Evolutionary conservation across 92 coral and sea anemone species (phyloP), one percentile per base, ranked within the genome.

Genomic region (Parazoanthus swiftii): DNA sequence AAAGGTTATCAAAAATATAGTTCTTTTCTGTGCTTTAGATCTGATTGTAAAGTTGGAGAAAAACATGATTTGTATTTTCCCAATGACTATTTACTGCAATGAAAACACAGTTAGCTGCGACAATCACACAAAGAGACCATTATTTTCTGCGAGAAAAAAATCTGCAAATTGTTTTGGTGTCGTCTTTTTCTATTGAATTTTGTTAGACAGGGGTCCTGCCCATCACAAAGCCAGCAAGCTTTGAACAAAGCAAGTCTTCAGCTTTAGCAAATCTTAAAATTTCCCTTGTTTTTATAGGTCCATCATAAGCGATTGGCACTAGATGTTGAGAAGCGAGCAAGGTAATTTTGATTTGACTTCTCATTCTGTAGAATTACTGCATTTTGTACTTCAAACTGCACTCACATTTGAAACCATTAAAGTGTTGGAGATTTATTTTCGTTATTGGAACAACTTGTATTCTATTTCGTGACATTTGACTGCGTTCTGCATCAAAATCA

Each of bases 271-370:
- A 29, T 50, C 82, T 79, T 21, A 79, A 33, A 8, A 11, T 46
- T 42, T 73, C 67, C 5, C n/a, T 26, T 68, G 63, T 82, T 63
- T 59, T 35, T 82, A n/a, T 70, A 82, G 86, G 76, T 82, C 44
- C 66, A 23, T 82, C 77, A 15, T 44, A 66, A 82, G 76, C 67
- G 86, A 66, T 82, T 82, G 86, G 65, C 86, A 26, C 75, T 82
- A 39, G 70, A 82, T 82, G 86, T 76, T 66, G 86, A 82, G 77
- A 20, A 66, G 63, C 5, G 76, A 48, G 66, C 51, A 18, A 82
- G 86, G 86, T 82, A 82, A 82, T 38, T 82, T 67, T 38, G 58
- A 29, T 67, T 65, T 11, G 74, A 63, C 38, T 82, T 65, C 43
- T 36, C 44, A 36, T 29, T 72, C 16, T 70, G 26, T 67, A 67